Evolutionary conservation across 2,797 vertebrate genomes (phyloP).

Genomic region (Florisuga fusca): DNA sequence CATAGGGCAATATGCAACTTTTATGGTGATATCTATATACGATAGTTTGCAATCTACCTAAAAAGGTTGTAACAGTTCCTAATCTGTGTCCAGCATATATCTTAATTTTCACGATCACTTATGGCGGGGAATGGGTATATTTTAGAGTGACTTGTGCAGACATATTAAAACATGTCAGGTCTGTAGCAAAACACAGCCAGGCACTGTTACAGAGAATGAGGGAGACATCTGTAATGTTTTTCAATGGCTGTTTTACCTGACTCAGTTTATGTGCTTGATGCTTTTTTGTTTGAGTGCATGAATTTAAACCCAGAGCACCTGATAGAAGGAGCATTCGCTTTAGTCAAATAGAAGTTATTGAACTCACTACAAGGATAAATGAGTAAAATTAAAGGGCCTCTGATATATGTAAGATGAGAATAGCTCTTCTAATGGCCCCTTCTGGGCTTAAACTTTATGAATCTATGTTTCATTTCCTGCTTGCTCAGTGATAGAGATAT

Average conservation of each 20-base stretch:
- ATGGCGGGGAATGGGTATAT: not conserved
- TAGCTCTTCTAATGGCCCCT: conserved; percentile 49
- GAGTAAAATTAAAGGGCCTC: conserved; percentile 61
- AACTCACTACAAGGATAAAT: conserved; percentile 55
- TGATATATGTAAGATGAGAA: conserved; percentile 45
- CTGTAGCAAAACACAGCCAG: not conserved
- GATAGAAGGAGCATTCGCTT: conserved; percentile 16
- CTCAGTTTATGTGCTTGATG: not conserved
- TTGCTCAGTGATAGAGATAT: conserved; percentile 56
- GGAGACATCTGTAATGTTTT: not conserved
- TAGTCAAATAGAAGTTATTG: conserved; percentile 56
- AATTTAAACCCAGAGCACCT: conserved; percentile 32
- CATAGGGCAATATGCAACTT: not conserved
- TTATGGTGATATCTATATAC: not conserved
- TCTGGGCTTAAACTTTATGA: conserved; percentile 72
- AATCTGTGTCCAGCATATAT: not conserved
- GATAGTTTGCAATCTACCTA: not conserved
- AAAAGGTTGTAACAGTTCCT: not conserved
- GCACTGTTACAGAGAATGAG: not conserved
- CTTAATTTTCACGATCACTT: not conserved
- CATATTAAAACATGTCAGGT: not conserved
- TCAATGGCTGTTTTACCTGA: not conserved
- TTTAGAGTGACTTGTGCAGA: not conserved
- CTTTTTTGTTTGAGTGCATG: not conserved
- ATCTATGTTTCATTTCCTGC: conserved; percentile 73